phyloP scores from a whole-genome alignment of 2,797 vertebrate genomes.

The Tinamus major region DNA sequence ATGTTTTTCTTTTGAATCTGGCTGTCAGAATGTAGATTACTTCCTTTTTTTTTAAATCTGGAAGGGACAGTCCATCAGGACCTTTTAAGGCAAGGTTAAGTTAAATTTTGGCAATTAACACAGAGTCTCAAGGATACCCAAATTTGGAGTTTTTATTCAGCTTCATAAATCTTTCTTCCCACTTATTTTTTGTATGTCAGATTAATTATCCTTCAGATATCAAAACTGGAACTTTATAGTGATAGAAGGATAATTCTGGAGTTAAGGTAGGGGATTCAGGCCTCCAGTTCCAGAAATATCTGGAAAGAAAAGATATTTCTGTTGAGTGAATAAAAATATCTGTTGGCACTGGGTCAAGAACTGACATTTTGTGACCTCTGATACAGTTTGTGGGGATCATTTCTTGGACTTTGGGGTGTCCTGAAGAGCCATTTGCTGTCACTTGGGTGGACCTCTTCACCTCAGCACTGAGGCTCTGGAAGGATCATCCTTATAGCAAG shows the following conservation, averaged over 20 bases:
- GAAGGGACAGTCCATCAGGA: not conserved
- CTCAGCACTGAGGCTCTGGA: not conserved
- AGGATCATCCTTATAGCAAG: fast-evolving
- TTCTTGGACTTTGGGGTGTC: not conserved
- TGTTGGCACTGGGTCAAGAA: not conserved
- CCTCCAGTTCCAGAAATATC: not conserved
- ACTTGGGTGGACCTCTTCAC: not conserved
- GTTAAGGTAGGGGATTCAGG: not conserved
- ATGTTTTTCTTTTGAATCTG: not conserved
- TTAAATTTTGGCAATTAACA: constrained; percentile 15
- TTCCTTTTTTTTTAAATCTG: constrained; percentile 1
- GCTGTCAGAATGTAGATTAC: not conserved
- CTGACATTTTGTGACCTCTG: not conserved
- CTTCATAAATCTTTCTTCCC: not conserved
- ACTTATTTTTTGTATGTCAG: not conserved
- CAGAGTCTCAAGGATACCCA: not conserved
- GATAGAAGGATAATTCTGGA: not conserved
- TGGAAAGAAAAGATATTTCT: not conserved
- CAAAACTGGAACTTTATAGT: not conserved
- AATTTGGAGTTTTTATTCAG: not conserved
- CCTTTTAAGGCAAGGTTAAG: not conserved
- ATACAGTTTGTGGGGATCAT: fast-evolving
- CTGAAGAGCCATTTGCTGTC: not conserved
- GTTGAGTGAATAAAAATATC: not conserved
- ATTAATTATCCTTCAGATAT: not conserved